phyloP scores from a whole-genome alignment of 2,888 invertebrate genomes.

The Chirona hameri region DNA sequence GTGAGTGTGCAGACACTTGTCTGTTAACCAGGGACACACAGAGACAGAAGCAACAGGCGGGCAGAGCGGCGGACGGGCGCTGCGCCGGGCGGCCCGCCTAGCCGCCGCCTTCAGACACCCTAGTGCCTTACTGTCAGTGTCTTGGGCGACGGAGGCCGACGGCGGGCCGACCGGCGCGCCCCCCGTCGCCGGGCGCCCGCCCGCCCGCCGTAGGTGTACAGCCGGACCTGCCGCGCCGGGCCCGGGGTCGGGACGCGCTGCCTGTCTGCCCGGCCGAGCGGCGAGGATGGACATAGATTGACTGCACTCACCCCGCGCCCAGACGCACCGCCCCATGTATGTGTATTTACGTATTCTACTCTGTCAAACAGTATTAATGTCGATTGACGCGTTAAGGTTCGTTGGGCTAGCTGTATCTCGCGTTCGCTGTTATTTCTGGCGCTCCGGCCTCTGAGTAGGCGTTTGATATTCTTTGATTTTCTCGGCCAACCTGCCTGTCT shows the following conservation, averaged over 20 bases:
- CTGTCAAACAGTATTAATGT: constrained; percentile 27
- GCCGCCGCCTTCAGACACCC: neutral
- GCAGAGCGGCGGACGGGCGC: neutral
- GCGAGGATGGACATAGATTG: neutral
- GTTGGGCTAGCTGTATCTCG: neutral
- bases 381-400: neutral
- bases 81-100: neutral
- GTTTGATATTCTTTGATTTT: neutral
- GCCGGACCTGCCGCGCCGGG: too few relatives aligned
- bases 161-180: neutral
- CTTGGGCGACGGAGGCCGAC: neutral
- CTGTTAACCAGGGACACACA: neutral
- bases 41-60: neutral
- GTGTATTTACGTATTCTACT: constrained; percentile 1
- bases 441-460: neutral
- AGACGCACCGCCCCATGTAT: neutral
- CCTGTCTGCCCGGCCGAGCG: neutral
- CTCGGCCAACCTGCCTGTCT: neutral
- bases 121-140: constrained; percentile 28
- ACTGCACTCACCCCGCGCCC: neutral
- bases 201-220: neutral
- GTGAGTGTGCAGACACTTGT: neutral
- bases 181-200: neutral
- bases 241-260: neutral
- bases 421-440: neutral